These are phyloP conservation scores for Phylloscopus whistleri DNA, from an alignment of 2,113 vertebrate genomes.

Conservation along the genomic window DNA sequence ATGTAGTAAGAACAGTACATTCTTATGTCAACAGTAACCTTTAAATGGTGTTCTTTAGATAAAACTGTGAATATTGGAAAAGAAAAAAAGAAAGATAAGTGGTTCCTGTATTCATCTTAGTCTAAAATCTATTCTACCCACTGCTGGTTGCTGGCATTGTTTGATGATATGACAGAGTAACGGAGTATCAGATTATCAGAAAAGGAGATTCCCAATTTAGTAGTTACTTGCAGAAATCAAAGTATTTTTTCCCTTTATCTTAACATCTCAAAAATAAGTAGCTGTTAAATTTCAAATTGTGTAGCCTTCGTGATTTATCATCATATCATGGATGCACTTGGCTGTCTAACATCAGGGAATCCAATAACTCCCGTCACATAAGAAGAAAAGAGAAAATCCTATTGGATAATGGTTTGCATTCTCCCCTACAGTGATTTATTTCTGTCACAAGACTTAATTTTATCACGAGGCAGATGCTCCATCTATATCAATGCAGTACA, in stretches of 20 bases:
- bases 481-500: constrained; percentile 69
- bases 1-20: constrained; percentile 64
- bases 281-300: constrained; percentile 75
- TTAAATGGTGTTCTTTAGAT: constrained; percentile 67
- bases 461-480: constrained; percentile 77
- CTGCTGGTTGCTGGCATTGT: constrained; percentile 70
- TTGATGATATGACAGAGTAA: constrained; percentile 71
- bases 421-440: constrained; percentile 76
- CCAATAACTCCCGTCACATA: constrained; percentile 82
- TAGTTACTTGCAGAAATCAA: constrained; percentile 68
- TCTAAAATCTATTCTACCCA: constrained; percentile 78
- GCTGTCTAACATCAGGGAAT: constrained; percentile 78
- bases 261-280: constrained; percentile 74
- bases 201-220: constrained; percentile 77
- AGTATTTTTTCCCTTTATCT: constrained; percentile 67
- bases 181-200: constrained; percentile 65
- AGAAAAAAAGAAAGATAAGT: constrained; percentile 66
- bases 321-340: constrained; percentile 75
- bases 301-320: constrained; percentile 76
- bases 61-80: constrained; percentile 71
- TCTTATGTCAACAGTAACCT: constrained; percentile 75
- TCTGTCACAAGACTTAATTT: constrained; percentile 82
- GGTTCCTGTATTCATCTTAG: constrained; percentile 73
- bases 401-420: constrained; percentile 74
- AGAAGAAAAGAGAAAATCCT: constrained; percentile 73